Evolutionary conservation across 2,113 vertebrate genomes (phyloP).

Genomic region (Heliornis fulica): DNA sequence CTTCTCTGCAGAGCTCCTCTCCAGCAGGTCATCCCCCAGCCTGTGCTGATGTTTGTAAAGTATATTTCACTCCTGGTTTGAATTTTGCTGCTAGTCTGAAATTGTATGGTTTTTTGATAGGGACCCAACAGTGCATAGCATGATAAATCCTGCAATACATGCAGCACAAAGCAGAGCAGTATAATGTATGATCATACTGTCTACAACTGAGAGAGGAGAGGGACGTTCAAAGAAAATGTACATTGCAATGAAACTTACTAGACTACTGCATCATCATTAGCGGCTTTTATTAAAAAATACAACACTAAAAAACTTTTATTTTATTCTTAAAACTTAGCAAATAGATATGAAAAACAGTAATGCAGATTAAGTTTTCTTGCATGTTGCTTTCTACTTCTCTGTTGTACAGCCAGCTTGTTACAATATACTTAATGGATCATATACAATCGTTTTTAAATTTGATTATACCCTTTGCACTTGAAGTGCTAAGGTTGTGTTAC

Average conservation of each 20-base stretch:
- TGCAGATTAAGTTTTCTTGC: conserved; percentile 45
- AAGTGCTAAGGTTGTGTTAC: conserved; percentile 59
- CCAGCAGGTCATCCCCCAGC: too few species aligned
- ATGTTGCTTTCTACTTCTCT: conserved; percentile 31
- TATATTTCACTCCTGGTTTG: not conserved
- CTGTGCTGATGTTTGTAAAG: too few species aligned
- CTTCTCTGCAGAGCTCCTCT: too few species aligned
- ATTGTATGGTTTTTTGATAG: not conserved
- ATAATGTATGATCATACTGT: not conserved
- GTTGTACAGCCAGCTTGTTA: conserved; percentile 34
- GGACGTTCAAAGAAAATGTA: not conserved
- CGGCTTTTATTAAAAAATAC: conserved; percentile 11
- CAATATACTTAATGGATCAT: conserved; percentile 41
- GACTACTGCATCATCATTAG: not conserved
- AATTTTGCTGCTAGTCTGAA: not conserved
- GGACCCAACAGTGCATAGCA: not conserved
- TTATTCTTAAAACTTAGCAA: conserved; percentile 49
- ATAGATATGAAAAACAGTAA: not conserved
- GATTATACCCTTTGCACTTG: conserved; percentile 53
- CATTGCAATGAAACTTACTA: not conserved
- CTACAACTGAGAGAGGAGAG: not conserved
- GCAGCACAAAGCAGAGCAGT: not conserved
- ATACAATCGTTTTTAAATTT: conserved; percentile 64
- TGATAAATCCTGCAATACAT: not conserved
- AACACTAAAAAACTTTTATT: conserved; percentile 33